These are phyloP conservation scores for Bombyx mandarina DNA, from an alignment of 1,140 invertebrate species.

Conservation along the genomic window DNA sequence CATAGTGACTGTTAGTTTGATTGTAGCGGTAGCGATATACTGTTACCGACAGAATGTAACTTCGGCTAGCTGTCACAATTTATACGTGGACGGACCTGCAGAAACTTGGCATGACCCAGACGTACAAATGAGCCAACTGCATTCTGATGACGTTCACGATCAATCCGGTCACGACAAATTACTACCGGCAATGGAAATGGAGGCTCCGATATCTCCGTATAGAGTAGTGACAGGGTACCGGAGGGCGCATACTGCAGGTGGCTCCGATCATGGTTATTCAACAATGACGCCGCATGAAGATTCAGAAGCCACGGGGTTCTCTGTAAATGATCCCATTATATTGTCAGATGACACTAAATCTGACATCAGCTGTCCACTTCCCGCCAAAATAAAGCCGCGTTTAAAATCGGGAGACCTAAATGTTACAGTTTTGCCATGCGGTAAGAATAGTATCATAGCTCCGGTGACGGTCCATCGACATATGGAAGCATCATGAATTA, in stretches of 20 bases:
- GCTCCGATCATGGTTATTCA: conserved; percentile 94
- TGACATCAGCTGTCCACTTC: conserved; percentile 74
- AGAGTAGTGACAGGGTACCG: conserved; percentile 87
- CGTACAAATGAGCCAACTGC: conserved; percentile 61
- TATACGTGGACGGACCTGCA: conserved; percentile 68
- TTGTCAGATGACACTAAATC: conserved; percentile 74
- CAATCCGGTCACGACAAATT: conserved; percentile 74
- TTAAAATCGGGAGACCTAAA: conserved; percentile 54
- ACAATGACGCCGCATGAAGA: conserved; percentile 96
- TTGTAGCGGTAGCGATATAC: conserved; percentile 76
- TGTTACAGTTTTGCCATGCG: conserved; percentile 66
- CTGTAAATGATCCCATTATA: conserved; percentile 74
- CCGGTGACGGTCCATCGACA: conserved; percentile 90
- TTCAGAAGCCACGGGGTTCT: conserved; percentile 83
- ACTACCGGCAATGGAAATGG: conserved; percentile 70
- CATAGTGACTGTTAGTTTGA: conserved; percentile 73
- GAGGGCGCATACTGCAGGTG: conserved; percentile 83
- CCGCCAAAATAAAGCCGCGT: conserved; percentile 72
- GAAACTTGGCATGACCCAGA: conserved; percentile 66
- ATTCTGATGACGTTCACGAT: conserved; percentile 60
- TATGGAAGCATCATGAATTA: conserved; percentile 76
- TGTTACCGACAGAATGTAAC: conserved; percentile 77
- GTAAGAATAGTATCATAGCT: conserved; percentile 81
- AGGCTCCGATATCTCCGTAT: conserved; percentile 87
- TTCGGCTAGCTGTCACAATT: conserved; percentile 65